phyloP scores from a whole-genome alignment of 2,113 vertebrate species.

The Onychostoma macrolepis region DNA sequence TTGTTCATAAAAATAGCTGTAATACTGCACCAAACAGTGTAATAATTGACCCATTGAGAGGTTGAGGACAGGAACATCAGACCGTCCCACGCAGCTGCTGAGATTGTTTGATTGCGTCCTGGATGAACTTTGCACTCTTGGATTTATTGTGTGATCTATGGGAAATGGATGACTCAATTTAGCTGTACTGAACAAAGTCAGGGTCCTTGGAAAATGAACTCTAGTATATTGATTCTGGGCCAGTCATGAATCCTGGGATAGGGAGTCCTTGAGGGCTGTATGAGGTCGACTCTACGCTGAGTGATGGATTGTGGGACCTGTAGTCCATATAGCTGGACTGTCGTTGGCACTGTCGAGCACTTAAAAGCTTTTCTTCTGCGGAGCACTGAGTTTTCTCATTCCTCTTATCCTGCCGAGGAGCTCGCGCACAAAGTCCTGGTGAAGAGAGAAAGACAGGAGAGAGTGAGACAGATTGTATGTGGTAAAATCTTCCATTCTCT shows the following conservation, averaged over 20 bases:
- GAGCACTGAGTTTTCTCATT: conserved; percentile 95
- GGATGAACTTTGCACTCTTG: conserved; percentile 15
- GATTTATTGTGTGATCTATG: conserved; percentile 31
- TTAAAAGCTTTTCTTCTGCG: conserved; percentile 93
- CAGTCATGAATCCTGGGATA: not conserved
- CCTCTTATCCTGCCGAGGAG: conserved; percentile 94
- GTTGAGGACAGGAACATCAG: not conserved
- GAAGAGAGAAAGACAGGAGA: conserved; percentile 32
- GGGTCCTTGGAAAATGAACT: conserved; percentile 5
- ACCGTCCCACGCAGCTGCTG: not conserved
- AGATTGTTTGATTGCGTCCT: conserved; percentile 2
- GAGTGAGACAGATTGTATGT: conserved; percentile 25
- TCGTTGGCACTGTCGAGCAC: conserved; percentile 51
- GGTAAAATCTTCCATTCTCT: not conserved
- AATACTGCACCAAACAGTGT: not conserved
- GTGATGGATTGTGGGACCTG: conserved; percentile 43
- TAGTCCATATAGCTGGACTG: conserved; percentile 47
- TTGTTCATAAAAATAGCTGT: conserved; percentile 19
- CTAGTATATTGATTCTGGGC: conserved; percentile 8
- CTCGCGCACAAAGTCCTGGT: conserved; percentile 92
- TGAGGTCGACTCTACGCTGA: not conserved
- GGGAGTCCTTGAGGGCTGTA: not conserved
- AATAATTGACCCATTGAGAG: not conserved
- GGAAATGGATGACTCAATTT: not conserved
- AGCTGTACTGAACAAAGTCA: not conserved